phyloP scores from a whole-genome alignment of 1,140 invertebrate genomes.

The Nephotettix cincticeps region DNA sequence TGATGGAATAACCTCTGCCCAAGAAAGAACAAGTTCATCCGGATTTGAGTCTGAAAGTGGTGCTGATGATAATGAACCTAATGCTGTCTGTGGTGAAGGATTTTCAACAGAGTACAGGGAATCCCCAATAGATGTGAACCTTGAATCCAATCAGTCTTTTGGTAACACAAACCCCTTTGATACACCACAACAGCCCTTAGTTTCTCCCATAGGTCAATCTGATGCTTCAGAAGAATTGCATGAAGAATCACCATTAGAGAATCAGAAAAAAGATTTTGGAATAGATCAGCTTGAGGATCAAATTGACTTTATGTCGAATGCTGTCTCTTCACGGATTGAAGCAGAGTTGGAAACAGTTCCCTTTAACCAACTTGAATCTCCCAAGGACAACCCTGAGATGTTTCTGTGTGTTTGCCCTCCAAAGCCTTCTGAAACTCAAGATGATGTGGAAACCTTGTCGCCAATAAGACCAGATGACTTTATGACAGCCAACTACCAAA shows the following conservation, averaged over 20 bases:
- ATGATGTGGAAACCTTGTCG: too few relatives aligned
- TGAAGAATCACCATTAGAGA: too few relatives aligned
- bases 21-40: slow-evolving; percentile 23
- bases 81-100: slow-evolving; percentile 12
- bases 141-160: slow-evolving; percentile 3
- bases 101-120: neutral
- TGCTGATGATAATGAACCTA: neutral
- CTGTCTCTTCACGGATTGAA: neutral
- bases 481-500: too few relatives aligned
- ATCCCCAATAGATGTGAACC: neutral
- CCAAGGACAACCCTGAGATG: neutral
- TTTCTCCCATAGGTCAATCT: too few relatives aligned
- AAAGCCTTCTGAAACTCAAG: neutral
- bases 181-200: neutral
- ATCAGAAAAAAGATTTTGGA: too few relatives aligned
- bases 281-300: neutral
- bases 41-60: slow-evolving; percentile 30
- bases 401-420: neutral
- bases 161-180: slow-evolving; percentile 20
- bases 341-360: neutral
- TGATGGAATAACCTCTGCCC: neutral
- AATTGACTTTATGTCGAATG: neutral
- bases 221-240: too few relatives aligned
- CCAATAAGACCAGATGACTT: too few relatives aligned
- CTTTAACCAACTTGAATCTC: neutral